Conservation (phyloP, 2,797 vertebrate species). For the Mastacembelus armatus region DNA sequence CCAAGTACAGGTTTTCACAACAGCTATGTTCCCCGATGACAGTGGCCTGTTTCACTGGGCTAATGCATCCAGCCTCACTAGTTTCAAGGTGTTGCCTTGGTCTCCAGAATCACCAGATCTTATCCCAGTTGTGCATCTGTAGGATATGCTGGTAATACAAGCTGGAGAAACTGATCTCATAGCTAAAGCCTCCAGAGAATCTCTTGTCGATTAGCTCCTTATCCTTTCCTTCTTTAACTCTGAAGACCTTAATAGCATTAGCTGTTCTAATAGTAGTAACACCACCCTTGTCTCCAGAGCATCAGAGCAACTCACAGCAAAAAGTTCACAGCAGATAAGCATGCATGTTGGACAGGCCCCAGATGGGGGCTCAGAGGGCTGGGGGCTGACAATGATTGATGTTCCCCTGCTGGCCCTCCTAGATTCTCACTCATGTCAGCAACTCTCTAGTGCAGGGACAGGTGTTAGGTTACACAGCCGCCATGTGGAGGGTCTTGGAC, state of each 20-base stretch:
- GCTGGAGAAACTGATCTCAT: slow-evolving; percentile 59
- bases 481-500: slow-evolving; percentile 67
- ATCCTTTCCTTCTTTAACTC: slow-evolving; percentile 50
- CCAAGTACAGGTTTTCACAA: too few species aligned
- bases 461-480: slow-evolving; percentile 69
- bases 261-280: slow-evolving; percentile 55
- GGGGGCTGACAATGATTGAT: slow-evolving; percentile 69
- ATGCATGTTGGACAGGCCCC: slow-evolving; percentile 66
- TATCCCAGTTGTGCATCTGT: too few species aligned
- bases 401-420: slow-evolving; percentile 61
- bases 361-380: slow-evolving; percentile 47
- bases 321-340: slow-evolving; percentile 51
- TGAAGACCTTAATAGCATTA: slow-evolving; percentile 70
- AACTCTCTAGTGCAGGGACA: slow-evolving; percentile 64
- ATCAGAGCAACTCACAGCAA: slow-evolving; percentile 46
- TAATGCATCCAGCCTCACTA: too few species aligned
- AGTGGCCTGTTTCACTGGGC: too few species aligned
- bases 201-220: slow-evolving; percentile 60
- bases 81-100: too few species aligned
- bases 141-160: too few species aligned
- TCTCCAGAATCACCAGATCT: too few species aligned
- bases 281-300: slow-evolving; percentile 54
- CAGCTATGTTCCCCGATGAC: too few species aligned
- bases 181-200: slow-evolving; percentile 65
- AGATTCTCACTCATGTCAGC: slow-evolving; percentile 78